A percentile compares a stretch with the other conserved stretches of the same genome.
phyloP scores from a whole-genome alignment of 2,888 invertebrate genomes.

The Lobophora halterata region DNA sequence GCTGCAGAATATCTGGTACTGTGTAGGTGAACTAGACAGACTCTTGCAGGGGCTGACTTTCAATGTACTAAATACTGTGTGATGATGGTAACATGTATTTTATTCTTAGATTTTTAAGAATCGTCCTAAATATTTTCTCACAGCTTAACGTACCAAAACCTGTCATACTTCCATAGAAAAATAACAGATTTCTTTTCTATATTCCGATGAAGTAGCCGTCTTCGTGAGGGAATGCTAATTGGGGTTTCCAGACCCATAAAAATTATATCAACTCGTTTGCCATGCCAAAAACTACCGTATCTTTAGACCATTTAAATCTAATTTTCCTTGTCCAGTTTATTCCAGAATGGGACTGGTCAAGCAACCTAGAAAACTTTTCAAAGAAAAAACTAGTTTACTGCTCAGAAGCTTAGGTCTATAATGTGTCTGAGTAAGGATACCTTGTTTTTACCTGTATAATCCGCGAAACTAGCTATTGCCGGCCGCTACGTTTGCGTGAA shows the following conservation, averaged over 20 bases:
- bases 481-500: no score
- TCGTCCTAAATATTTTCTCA: slow-evolving; percentile 16
- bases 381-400: slow-evolving; percentile 37
- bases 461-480: no score
- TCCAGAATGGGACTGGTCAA: slow-evolving; percentile 34
- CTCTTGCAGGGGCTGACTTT: no score
- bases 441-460: slow-evolving; percentile 56
- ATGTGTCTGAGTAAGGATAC: slow-evolving; percentile 48
- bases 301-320: slow-evolving; percentile 20
- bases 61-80: no score
- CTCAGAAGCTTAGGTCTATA: slow-evolving; percentile 14
- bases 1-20: no score
- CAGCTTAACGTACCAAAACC: slow-evolving; percentile 30
- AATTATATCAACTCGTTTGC: slow-evolving; percentile 32
- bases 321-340: slow-evolving; percentile 19
- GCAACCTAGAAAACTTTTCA: slow-evolving; percentile 11
- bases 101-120: no score
- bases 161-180: slow-evolving; percentile 31
- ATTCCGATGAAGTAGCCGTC: slow-evolving; percentile 40
- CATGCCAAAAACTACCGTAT: slow-evolving; percentile 34
- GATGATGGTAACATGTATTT: no score
- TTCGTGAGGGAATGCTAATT: slow-evolving; percentile 57
- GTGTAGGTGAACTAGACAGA: no score
- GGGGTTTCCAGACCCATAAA: slow-evolving; percentile 46
- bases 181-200: slow-evolving; percentile 37